Percentiles rank a stretch among this genome's conserved stretches.
These are phyloP conservation scores for Ephialtes manifestator DNA, from an alignment of 2,888 invertebrate genomes.

Conservation along the genomic window DNA sequence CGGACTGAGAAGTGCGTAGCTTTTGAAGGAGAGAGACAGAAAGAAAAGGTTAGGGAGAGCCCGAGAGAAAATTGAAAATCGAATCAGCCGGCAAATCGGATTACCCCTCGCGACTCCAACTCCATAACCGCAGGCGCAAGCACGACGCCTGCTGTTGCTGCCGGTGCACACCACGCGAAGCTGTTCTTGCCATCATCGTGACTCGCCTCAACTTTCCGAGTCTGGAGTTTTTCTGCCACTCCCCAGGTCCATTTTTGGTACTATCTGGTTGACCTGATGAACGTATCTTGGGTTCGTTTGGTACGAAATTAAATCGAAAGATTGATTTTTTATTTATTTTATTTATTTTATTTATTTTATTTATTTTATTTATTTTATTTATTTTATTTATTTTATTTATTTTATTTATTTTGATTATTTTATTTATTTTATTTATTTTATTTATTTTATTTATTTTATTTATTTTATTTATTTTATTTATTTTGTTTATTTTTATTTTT, in stretches of 20 bases:
- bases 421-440: too few relatives aligned
- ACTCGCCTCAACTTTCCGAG: slow-evolving; percentile 51
- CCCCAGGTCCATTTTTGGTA: slow-evolving; percentile 31
- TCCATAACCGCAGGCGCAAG: slow-evolving; percentile 76
- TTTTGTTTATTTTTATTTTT: slow-evolving; percentile 47
- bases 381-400: too few relatives aligned
- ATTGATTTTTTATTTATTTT: slow-evolving; percentile 55
- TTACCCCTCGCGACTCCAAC: slow-evolving; percentile 76
- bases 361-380: too few relatives aligned
- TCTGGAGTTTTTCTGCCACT: slow-evolving; percentile 9
- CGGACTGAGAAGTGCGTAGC: slow-evolving; percentile 76
- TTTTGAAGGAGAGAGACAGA: slow-evolving; percentile 66
- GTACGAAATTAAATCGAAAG: slow-evolving; percentile 74
- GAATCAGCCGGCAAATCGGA: slow-evolving; percentile 81
- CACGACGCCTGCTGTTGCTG: slow-evolving; percentile 58
- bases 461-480: too few relatives aligned
- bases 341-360: too few relatives aligned
- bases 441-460: too few relatives aligned
- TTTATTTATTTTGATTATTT: too few relatives aligned
- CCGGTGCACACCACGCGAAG: slow-evolving; percentile 48
- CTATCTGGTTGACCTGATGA: neutral
- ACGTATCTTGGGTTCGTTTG: slow-evolving; percentile 33
- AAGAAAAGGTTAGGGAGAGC: slow-evolving; percentile 72
- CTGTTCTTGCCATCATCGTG: slow-evolving; percentile 65
- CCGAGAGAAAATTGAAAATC: slow-evolving; percentile 81